A percentile compares a stretch with the other conserved stretches of the same genome.
Evolutionary conservation across 2,888 invertebrate genomes (phyloP).

Genomic region (Diaperis boleti): DNA sequence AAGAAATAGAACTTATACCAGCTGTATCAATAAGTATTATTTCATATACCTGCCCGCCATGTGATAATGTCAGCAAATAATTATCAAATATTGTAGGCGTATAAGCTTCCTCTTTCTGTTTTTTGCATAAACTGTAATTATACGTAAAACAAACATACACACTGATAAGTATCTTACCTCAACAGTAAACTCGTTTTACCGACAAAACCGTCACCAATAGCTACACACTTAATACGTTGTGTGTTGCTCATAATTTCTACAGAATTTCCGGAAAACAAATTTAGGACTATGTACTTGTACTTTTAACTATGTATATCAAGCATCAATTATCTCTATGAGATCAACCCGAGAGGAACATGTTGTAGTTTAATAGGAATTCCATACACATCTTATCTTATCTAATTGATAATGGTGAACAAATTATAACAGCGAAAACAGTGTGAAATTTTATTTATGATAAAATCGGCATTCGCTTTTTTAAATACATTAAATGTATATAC

Average conservation of each 20-base stretch:
- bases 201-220: slow-evolving; percentile 47
- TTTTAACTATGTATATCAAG: slow-evolving; percentile 21
- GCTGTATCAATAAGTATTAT: slow-evolving; percentile 46
- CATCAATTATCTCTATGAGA: slow-evolving; percentile 14
- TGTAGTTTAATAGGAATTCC: slow-evolving; percentile 13
- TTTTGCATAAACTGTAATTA: slow-evolving; percentile 30
- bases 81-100: slow-evolving; percentile 47
- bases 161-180: slow-evolving; percentile 37
- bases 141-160: slow-evolving; percentile 15
- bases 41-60: slow-evolving; percentile 39
- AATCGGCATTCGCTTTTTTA: slow-evolving; percentile 10
- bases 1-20: slow-evolving; percentile 26
- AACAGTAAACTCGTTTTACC: slow-evolving; percentile 47
- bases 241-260: too few relatives aligned
- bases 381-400: slow-evolving; percentile 9
- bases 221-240: slow-evolving; percentile 44
- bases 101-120: slow-evolving; percentile 33
- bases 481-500: slow-evolving; percentile 16
- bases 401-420: background rate
- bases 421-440: background rate
- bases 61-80: slow-evolving; percentile 14
- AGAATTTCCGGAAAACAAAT: too few relatives aligned
- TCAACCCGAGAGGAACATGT: slow-evolving; percentile 2
- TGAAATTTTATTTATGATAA: slow-evolving; percentile 30
- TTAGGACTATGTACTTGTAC: background rate